Percentiles rank a stretch among this genome's conserved stretches.
phyloP scores from a whole-genome alignment of 2,888 invertebrate genomes.

The Athalia circularis region DNA sequence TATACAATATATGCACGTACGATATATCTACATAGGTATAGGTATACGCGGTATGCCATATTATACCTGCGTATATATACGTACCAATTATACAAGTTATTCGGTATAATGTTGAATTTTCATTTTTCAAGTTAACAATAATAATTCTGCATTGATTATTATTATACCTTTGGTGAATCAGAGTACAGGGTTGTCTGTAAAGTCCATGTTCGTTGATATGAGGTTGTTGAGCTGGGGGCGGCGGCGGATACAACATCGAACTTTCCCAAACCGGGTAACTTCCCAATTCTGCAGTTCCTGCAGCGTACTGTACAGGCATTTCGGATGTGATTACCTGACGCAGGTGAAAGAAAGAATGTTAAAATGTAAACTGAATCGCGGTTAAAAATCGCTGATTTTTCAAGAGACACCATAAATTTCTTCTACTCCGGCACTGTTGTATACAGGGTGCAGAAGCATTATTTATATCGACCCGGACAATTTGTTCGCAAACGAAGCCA shows the following conservation, averaged over 20 bases:
- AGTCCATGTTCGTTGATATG: conserved; percentile 69
- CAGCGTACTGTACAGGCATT: conserved; percentile 69
- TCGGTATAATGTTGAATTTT: background rate
- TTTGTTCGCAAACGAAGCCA: no score
- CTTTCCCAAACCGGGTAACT: conserved; percentile 72
- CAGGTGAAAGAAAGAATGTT: background rate
- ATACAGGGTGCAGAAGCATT: no score
- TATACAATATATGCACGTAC: no score
- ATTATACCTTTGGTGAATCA: conserved; percentile 69
- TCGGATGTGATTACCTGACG: conserved; percentile 59
- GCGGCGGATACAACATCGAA: conserved; percentile 69
- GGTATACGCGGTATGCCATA: no score
- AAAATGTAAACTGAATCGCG: background rate
- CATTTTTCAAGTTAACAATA: background rate
- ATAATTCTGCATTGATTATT: background rate
- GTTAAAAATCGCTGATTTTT: no score
- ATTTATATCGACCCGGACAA: no score
- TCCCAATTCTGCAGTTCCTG: conserved; percentile 62
- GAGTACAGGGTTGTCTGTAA: conserved; percentile 70
- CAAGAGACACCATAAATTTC: no score
- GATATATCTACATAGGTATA: no score
- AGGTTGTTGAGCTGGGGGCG: conserved; percentile 67
- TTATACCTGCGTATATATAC: no score
- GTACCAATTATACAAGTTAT: background rate
- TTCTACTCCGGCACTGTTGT: no score